Evolutionary conservation across 2,113 vertebrate genomes (phyloP).

Genomic region (Macaca mulatta): DNA sequence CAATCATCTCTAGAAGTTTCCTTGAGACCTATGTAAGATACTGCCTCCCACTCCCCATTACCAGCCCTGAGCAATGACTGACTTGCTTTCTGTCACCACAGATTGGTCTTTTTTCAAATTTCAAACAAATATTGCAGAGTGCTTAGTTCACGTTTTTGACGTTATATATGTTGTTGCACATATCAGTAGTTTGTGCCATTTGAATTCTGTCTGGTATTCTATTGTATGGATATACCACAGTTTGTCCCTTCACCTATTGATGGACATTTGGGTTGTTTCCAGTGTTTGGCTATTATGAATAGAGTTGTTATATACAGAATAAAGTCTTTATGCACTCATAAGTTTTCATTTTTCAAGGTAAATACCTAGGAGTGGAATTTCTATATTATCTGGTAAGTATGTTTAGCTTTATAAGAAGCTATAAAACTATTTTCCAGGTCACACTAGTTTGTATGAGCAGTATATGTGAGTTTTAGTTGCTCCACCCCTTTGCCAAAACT

Average conservation of each 20-base stretch:
- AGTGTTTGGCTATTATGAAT: not conserved
- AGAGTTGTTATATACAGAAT: not conserved
- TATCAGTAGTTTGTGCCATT: not conserved
- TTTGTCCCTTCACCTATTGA: not conserved
- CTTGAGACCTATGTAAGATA: too few species aligned
- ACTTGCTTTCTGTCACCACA: not conserved
- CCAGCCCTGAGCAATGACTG: too few species aligned
- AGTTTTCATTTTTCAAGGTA: not conserved
- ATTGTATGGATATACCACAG: not conserved
- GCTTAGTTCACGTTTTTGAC: not conserved
- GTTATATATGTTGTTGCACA: not conserved
- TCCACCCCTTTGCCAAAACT: not conserved
- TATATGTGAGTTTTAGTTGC: not conserved
- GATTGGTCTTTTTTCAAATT: not conserved
- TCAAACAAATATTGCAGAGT: not conserved
- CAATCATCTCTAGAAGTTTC: fast-evolving
- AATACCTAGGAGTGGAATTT: not conserved
- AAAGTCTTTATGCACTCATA: not conserved
- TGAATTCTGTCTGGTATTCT: not conserved
- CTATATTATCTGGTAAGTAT: not conserved
- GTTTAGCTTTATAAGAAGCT: not conserved
- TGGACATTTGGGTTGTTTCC: not conserved
- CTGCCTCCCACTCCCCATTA: not conserved
- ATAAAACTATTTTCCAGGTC: not conserved
- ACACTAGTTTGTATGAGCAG: not conserved